phyloP scores from a whole-genome alignment of 2,113 vertebrate genomes.

The Neoarius graeffei region DNA sequence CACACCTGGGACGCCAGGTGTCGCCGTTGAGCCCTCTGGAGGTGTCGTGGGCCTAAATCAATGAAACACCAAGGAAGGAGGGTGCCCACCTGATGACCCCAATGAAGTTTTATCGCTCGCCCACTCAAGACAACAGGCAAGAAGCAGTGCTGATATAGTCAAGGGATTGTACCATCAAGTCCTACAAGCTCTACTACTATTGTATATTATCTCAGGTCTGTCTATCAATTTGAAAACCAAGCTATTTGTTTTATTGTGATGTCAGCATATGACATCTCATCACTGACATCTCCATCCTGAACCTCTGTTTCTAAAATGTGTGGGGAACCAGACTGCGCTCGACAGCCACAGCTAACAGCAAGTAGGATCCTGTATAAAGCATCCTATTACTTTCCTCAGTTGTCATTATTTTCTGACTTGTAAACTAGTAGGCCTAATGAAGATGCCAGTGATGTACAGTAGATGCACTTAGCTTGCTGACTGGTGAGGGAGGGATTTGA shows the following conservation, averaged over 20 bases:
- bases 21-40: too few species aligned
- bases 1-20: too few species aligned
- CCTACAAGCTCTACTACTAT: not conserved
- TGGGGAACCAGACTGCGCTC: not conserved
- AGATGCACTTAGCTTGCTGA: not conserved
- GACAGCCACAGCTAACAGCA: not conserved
- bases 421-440: not conserved
- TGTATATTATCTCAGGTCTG: not conserved
- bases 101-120: too few species aligned
- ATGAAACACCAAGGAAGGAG: too few species aligned
- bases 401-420: not conserved
- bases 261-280: not conserved
- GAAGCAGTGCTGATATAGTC: too few species aligned
- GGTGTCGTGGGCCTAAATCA: too few species aligned
- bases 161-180: too few species aligned
- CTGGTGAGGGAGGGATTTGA: slow-evolving; percentile 24
- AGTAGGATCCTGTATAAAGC: not conserved
- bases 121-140: too few species aligned
- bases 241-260: not conserved
- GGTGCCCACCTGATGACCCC: too few species aligned
- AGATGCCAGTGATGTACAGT: slow-evolving; percentile 4
- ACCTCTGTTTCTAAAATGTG: not conserved
- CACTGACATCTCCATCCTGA: not conserved
- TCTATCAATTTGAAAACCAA: not conserved
- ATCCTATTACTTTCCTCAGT: not conserved